Percentiles rank a stretch among this genome's conserved stretches.
phyloP scores from a whole-genome alignment of 2,113 vertebrate genomes.

The Telmatochromis sp. region DNA sequence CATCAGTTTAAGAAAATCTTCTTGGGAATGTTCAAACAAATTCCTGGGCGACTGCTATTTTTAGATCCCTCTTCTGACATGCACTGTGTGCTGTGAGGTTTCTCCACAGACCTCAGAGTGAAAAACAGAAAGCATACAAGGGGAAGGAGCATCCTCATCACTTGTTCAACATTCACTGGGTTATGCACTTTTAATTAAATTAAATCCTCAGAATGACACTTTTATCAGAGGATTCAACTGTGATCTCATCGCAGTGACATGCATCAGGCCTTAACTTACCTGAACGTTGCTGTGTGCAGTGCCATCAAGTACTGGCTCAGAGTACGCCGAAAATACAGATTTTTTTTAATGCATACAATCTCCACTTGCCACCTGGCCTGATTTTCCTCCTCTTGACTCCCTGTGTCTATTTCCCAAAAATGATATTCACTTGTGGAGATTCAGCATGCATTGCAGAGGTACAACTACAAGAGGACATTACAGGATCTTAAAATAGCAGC shows the following conservation, averaged over 20 bases:
- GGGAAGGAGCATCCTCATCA: rapidly evolving
- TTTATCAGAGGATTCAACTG: not conserved
- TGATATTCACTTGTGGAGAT: not conserved
- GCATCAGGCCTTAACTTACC: not conserved
- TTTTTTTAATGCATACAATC: not conserved
- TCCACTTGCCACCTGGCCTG: not conserved
- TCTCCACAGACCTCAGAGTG: not conserved
- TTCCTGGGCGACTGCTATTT: not conserved
- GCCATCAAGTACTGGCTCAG: not conserved
- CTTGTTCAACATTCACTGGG: not conserved
- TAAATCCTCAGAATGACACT: not conserved
- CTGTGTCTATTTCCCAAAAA: not conserved
- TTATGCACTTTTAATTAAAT: not conserved
- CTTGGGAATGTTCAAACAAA: too few species aligned
- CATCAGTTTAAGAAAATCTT: not conserved
- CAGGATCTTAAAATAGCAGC: not conserved
- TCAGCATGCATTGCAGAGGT: not conserved
- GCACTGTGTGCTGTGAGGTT: not conserved
- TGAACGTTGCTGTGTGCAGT: rapidly evolving
- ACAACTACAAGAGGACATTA: not conserved
- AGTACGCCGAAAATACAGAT: not conserved
- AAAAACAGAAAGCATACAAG: not conserved
- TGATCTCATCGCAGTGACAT: not conserved
- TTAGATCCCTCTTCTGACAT: not conserved
- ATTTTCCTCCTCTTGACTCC: not conserved